Evolutionary conservation across 1,140 invertebrate species (phyloP).

Genomic region (Drosophila jambulina): DNA sequence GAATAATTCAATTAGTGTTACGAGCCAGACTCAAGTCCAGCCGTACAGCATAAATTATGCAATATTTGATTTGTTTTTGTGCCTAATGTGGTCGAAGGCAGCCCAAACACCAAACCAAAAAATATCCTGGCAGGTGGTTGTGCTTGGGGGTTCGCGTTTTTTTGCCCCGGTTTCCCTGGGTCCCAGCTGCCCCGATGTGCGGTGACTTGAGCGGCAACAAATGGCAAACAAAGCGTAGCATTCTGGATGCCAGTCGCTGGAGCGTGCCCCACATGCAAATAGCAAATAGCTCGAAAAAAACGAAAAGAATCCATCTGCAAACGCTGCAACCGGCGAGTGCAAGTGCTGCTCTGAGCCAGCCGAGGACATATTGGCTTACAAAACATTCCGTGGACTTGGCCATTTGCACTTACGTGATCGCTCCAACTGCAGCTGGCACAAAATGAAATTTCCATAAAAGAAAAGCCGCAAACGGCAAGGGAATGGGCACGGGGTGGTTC

Average conservation of each 20-base stretch:
- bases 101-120: background rate
- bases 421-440: slow-evolving; percentile 51
- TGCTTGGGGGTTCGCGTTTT: slow-evolving; percentile 5
- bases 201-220: slow-evolving; percentile 68
- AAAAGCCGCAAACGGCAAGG: slow-evolving; percentile 1
- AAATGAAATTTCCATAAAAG: slow-evolving; percentile 59
- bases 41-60: slow-evolving; percentile 49
- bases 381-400: slow-evolving; percentile 57
- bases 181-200: slow-evolving; percentile 30
- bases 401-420: slow-evolving; percentile 71
- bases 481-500: background rate
- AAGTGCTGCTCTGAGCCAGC: slow-evolving; percentile 20
- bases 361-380: slow-evolving; percentile 60
- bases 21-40: slow-evolving; percentile 18
- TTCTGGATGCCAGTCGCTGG: slow-evolving; percentile 45
- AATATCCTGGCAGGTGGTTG: slow-evolving; percentile 27
- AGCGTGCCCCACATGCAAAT: slow-evolving; percentile 77
- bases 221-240: slow-evolving; percentile 77
- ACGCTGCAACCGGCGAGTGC: slow-evolving; percentile 28
- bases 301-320: slow-evolving; percentile 17
- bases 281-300: slow-evolving; percentile 18
- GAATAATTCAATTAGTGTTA: slow-evolving; percentile 66
- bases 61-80: slow-evolving; percentile 54
- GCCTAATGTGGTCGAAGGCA: slow-evolving; percentile 26
- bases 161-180: background rate